Conservation (phyloP, 2,888 invertebrate genomes). For the Nomada fabriciana region DNA sequence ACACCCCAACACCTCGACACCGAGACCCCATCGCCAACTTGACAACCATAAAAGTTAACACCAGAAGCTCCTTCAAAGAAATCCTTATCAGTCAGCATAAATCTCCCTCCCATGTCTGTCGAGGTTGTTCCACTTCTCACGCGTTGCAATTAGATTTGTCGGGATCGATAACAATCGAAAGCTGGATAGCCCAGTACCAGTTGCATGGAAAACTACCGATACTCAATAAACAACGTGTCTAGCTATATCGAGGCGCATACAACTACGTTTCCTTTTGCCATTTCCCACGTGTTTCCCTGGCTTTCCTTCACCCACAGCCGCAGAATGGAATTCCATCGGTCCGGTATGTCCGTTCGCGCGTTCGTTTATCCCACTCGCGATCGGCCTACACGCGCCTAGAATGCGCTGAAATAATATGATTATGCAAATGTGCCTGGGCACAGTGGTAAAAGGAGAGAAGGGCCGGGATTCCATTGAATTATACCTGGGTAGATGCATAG, state of each 20-base stretch:
- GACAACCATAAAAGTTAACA: not conserved
- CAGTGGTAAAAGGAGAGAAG: constrained; percentile 15
- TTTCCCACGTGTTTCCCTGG: constrained; percentile 57
- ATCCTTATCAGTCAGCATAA: not conserved
- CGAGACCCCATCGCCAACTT: not conserved
- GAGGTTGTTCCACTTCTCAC: constrained; percentile 39
- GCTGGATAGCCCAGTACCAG: constrained; percentile 31
- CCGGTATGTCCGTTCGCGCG: constrained; percentile 56
- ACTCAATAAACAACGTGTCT: constrained; percentile 43
- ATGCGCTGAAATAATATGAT: constrained; percentile 76
- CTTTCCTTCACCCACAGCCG: constrained; percentile 55
- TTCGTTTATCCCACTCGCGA: constrained; percentile 73
- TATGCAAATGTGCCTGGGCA: constrained; percentile 75
- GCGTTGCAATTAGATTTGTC: constrained; percentile 28
- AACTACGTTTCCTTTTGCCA: constrained; percentile 49
- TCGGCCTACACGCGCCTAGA: constrained; percentile 71
- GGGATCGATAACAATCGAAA: constrained; percentile 25
- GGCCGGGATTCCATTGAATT: constrained; percentile 58
- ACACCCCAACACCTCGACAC: not conserved
- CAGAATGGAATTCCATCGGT: constrained; percentile 71
- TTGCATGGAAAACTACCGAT: constrained; percentile 54
- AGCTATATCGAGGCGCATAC: constrained; percentile 26
- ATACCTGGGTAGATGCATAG: constrained; percentile 43
- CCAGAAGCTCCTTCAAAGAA: not conserved
- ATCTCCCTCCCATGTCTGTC: not conserved